Evolutionary conservation across 2,113 vertebrate species (phyloP).

Genomic region (Nyctibius bracteatus): DNA sequence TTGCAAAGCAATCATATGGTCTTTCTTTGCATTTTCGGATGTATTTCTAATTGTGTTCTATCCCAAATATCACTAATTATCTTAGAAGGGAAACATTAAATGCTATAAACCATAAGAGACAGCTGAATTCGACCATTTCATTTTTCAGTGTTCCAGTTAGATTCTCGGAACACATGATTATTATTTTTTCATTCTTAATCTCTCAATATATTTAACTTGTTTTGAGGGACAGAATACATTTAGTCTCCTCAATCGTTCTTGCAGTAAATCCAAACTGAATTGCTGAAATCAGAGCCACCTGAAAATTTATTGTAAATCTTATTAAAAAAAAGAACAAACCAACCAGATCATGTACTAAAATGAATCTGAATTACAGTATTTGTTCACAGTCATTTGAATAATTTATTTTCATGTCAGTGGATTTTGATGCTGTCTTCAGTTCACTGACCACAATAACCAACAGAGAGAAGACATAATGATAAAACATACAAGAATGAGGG

Average conservation of each 20-base stretch:
- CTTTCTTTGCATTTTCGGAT: not conserved
- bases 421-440: not conserved
- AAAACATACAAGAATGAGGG: not conserved
- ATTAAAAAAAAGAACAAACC: not conserved
- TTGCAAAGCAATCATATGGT: not conserved
- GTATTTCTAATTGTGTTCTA: not conserved
- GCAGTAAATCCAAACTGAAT: not conserved
- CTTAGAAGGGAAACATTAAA: conserved; percentile 4
- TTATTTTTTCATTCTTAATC: not conserved
- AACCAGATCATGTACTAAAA: not conserved
- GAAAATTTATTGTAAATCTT: not conserved
- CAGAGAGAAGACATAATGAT: not conserved
- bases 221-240: not conserved
- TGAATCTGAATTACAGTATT: not conserved
- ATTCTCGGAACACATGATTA: not conserved
- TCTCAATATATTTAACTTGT: not conserved
- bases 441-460: not conserved
- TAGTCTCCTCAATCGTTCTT: not conserved
- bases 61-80: conserved; percentile 22
- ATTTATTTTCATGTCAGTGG: not conserved
- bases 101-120: not conserved
- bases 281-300: not conserved
- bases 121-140: not conserved
- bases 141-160: not conserved
- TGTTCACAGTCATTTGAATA: not conserved